Evolutionary conservation across 2,888 invertebrate species (phyloP), one percentile per base, ranked within the genome.

Genomic region (Drosophila helvetica): DNA sequence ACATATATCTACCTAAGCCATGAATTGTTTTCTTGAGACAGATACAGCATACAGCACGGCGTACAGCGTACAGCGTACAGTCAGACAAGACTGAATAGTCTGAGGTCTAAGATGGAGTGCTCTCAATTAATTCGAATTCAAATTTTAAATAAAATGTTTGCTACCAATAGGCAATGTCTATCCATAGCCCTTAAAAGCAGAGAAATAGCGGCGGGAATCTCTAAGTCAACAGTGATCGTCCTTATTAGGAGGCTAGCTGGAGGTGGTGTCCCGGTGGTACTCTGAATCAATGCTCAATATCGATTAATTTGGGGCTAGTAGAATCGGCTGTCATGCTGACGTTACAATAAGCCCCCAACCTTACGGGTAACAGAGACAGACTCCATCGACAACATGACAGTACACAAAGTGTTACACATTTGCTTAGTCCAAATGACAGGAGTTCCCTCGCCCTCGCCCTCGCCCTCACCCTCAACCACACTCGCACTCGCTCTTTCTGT

Each of bases 21-120:
- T 85, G 80, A 83, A 77, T 82, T 85, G 82, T 83, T 80, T 74
- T 83, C 74, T 68, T 74, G 66, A 67, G 68, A 68, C 77, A 65
- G 71, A 59, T 52, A 55, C 25, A 55, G 42, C 51, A 10, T 61
- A 12, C 15, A 33, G n/a, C 12, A 15, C 9, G 48, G 15, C 15
- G 33, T 2, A 33, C 10, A 4, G 30, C 15, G 33, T 2, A 33
- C 10, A 4, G 30, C 30, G 9, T 56, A 30, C 45, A 45, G 53
- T 33, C 22, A 38, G 38, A 15, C 15, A 15, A 38, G 38, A 30
- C 42, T 22, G 12, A 15, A 15, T 0, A 2, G 48, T 4, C 15
- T 17, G 17, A 38, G 15, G 59, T 19, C 61, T 46, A 33, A 46
- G 15, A 15, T 7, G 17, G 3, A 25, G 55, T 25, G 18, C 45